Evolutionary conservation across 1,140 invertebrate genomes (phyloP).

Genomic region (Drosophila lini): DNA sequence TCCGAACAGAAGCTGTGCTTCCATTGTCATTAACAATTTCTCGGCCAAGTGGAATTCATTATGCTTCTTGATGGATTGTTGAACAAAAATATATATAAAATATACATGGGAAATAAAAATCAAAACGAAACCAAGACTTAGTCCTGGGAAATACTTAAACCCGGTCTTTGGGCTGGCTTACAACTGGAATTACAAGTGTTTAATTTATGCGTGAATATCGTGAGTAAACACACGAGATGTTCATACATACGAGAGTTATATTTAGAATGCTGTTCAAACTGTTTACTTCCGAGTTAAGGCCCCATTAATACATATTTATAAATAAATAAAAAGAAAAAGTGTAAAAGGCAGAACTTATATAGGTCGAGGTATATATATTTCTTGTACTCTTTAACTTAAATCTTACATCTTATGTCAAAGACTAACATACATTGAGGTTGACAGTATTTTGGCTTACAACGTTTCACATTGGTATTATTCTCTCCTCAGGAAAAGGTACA

Average conservation of each 20-base stretch:
- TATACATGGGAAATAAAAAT: too few relatives aligned
- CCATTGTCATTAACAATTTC: neutral
- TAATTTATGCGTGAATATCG: constrained; percentile 27
- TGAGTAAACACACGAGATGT: neutral
- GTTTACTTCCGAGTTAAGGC: neutral
- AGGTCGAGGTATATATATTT: neutral
- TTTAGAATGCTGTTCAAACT: neutral
- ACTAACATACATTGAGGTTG: constrained; percentile 15
- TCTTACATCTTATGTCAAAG: neutral
- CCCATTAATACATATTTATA: too few relatives aligned
- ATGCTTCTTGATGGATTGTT: neutral
- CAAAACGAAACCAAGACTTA: neutral
- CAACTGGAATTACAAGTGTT: constrained; percentile 7
- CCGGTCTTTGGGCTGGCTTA: neutral
- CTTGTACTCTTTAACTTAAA: neutral
- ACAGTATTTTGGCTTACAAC: constrained; percentile 11
- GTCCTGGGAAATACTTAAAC: neutral
- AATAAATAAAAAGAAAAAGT: too few relatives aligned
- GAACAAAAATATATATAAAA: neutral
- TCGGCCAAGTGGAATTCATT: neutral
- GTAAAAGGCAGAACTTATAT: too few relatives aligned
- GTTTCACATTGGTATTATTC: neutral
- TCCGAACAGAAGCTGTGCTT: constrained; percentile 10
- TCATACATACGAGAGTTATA: neutral
- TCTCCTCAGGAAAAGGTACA: neutral